phyloP scores from a whole-genome alignment of 1,140 invertebrate species.

The Drosophila subobscura region DNA sequence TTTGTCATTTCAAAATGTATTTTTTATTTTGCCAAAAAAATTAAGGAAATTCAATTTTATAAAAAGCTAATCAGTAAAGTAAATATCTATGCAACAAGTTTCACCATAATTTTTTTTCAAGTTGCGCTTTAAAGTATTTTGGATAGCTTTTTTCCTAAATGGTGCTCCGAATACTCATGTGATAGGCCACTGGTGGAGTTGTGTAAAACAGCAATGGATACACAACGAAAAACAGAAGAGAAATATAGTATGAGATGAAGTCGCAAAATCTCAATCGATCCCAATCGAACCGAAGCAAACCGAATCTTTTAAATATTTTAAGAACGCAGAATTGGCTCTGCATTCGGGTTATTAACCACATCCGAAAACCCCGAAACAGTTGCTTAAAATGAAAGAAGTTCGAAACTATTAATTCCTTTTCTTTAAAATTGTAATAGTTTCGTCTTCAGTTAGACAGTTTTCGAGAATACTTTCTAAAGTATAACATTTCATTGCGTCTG shows the following conservation, averaged over 20 bases:
- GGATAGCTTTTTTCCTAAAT: slow-evolving; percentile 8
- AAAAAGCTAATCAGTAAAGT: not conserved
- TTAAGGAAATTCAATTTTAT: slow-evolving; percentile 1
- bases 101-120: slow-evolving; percentile 28
- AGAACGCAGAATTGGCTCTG: slow-evolving; percentile 63
- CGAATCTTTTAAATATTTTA: slow-evolving; percentile 56
- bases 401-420: not conserved
- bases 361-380: slow-evolving; percentile 26
- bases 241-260: slow-evolving; percentile 2
- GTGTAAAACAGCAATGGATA: slow-evolving; percentile 14
- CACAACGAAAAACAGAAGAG: slow-evolving; percentile 6
- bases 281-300: slow-evolving; percentile 20
- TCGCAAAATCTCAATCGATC: slow-evolving; percentile 1
- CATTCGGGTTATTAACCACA: slow-evolving; percentile 57
- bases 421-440: too few species aligned
- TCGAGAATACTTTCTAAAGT: too few species aligned
- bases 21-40: slow-evolving; percentile 7
- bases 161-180: not conserved
- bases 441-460: too few species aligned
- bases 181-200: slow-evolving; percentile 30
- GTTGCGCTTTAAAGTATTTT: slow-evolving; percentile 6
- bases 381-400: slow-evolving; percentile 33
- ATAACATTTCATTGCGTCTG: too few species aligned
- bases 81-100: slow-evolving; percentile 24
- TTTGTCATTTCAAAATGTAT: not conserved